These are phyloP conservation scores for Nebria brevicollis DNA, from an alignment of 2,888 invertebrate species.

Conservation along the genomic window DNA sequence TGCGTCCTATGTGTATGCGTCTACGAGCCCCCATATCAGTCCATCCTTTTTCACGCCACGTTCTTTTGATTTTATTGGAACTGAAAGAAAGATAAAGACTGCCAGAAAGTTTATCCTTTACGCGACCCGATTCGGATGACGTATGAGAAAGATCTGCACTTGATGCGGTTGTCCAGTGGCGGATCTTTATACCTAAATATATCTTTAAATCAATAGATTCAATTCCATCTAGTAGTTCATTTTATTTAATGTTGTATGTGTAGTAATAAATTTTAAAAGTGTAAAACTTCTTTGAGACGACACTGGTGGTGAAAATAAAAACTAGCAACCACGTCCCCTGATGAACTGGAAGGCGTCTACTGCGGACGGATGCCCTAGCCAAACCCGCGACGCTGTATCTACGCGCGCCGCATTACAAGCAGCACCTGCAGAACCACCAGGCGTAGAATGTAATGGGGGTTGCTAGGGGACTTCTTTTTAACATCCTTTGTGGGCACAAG, in stretches of 20 bases:
- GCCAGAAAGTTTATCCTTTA: slow-evolving; percentile 44
- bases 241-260: no score
- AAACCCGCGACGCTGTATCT: slow-evolving; percentile 19
- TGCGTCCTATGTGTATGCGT: background rate
- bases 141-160: slow-evolving; percentile 44
- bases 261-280: background rate
- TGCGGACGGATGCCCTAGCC: slow-evolving; percentile 7
- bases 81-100: slow-evolving; percentile 46
- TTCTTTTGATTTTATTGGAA: slow-evolving; percentile 46
- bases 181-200: background rate
- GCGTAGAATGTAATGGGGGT: background rate
- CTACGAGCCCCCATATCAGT: background rate
- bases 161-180: slow-evolving; percentile 40
- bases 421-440: slow-evolving; percentile 30
- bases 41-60: slow-evolving; percentile 13
- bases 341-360: slow-evolving; percentile 38
- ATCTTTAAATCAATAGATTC: background rate
- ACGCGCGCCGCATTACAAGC: slow-evolving; percentile 24
- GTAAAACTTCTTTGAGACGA: background rate
- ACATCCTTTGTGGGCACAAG: background rate
- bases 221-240: no score
- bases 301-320: background rate
- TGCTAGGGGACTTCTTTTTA: background rate
- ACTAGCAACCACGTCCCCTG: slow-evolving; percentile 23
- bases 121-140: slow-evolving; percentile 44